Base-by-base conservation (phyloP, 2,113 vertebrate genomes). In the Orcinus orca region DNA sequence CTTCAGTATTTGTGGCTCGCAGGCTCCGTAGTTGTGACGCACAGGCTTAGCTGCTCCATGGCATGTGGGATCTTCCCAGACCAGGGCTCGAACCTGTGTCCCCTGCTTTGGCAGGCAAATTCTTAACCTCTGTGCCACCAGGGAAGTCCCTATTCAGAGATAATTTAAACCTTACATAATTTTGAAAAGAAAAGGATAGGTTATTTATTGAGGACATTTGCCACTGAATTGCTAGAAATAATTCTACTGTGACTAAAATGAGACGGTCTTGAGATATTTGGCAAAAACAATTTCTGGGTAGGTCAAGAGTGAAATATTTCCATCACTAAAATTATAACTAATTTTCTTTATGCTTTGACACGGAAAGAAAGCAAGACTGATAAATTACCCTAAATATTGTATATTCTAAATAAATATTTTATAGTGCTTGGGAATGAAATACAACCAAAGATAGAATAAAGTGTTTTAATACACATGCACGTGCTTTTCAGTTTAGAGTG, bases 311-410 rank as follows among this genome's bases (percentile, higher is more conserved):
- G 36, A 86, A 44, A 53, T 77, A 63, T 41, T 60, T 85, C 53
- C 50, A 6, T 93, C 53, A 68, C 20, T 84, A 74, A 88, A 95
- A 83, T n/a, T 77, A 41, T 62, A 90, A 38, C 15, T 68, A 23
- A n/a, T 12, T 79, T 62, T 76, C 74, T 77, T 79, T 58, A 17
- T 87, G 31, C 29, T 97, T 95, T 73, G 21, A 80, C 41, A 92
- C 18, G 4, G 12, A 90, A 77, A 68, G 25, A 60, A 81, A 83
- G 50, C 29, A 90, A 81, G 55, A 55, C 23, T 50, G 29, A 73
- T 90, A 96, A 83, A 81, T 74, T n/a, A 82, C n/a, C n/a, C 67
- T 50, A 90, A 93, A 84, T 88, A 88, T 21, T 71, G 2, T 79
- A 17, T 89, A n/a, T 62, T 63, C 36, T 87, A 93, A 84, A 60